A percentile compares a stretch with the other conserved stretches of the same genome.
Evolutionary conservation across 1,140 invertebrate species (phyloP).

Genomic region (Platorchestia sp.): DNA sequence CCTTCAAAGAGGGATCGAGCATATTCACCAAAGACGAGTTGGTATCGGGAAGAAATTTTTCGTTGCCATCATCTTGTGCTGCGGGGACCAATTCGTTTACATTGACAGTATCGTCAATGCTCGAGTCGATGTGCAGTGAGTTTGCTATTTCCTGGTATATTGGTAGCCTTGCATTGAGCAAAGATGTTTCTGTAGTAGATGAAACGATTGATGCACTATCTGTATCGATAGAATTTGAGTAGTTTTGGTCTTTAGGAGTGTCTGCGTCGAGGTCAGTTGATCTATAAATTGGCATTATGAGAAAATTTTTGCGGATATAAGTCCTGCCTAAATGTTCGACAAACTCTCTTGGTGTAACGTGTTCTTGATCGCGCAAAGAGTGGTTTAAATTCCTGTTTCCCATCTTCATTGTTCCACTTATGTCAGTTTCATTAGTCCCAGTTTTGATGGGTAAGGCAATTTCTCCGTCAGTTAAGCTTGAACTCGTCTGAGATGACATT

Average conservation of each 20-base stretch:
- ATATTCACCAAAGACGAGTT: neutral
- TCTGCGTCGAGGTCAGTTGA: neutral
- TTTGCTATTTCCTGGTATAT: conserved; percentile 14
- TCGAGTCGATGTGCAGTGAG: conserved; percentile 14
- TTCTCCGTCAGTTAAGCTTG: neutral
- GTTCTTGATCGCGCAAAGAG: neutral
- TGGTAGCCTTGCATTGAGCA: neutral
- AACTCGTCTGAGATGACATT: neutral
- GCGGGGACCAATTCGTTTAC: neutral
- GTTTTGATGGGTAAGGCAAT: neutral
- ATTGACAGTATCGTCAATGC: conserved; percentile 13
- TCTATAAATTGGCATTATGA: conserved; percentile 15
- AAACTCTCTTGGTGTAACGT: neutral
- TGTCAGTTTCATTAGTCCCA: neutral
- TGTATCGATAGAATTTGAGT: neutral
- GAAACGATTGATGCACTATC: neutral
- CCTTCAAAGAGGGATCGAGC: neutral
- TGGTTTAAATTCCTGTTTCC: neutral
- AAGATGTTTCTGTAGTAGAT: neutral
- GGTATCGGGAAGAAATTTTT: neutral
- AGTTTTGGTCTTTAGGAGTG: neutral
- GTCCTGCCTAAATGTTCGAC: neutral
- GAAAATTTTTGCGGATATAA: conserved; percentile 10
- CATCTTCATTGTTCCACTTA: neutral
- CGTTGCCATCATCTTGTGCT: neutral